Evolutionary conservation across 2,797 vertebrate genomes (phyloP).

Genomic region (Balearica regulorum): DNA sequence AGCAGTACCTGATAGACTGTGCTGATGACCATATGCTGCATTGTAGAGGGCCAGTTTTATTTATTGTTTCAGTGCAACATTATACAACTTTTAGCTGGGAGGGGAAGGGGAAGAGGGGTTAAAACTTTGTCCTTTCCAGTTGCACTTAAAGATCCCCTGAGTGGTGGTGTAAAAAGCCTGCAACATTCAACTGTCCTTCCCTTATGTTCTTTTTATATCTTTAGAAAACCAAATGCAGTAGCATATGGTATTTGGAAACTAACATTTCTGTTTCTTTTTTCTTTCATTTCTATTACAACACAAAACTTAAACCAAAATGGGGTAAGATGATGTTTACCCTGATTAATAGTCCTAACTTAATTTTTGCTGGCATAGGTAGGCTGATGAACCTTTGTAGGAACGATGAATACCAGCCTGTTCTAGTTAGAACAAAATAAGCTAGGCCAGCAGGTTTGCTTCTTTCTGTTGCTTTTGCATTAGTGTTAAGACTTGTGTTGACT

Average conservation of each 20-base stretch:
- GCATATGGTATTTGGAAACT: not conserved
- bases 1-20: not conserved
- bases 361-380: slow-evolving; percentile 1
- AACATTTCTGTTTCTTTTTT: not conserved
- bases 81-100: not conserved
- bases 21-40: not conserved
- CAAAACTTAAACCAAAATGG: not conserved
- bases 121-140: not conserved
- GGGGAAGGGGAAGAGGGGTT: not conserved
- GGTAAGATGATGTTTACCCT: not conserved
- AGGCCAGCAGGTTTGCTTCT: slow-evolving; percentile 31
- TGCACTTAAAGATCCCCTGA: not conserved
- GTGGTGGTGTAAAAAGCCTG: not conserved
- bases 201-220: not conserved
- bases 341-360: not conserved
- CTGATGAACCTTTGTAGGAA: not conserved
- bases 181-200: not conserved
- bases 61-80: not conserved
- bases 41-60: not conserved
- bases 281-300: not conserved
- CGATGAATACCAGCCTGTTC: not conserved
- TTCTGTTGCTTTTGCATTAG: not conserved
- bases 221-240: not conserved
- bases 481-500: slow-evolving; percentile 20
- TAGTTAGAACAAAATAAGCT: slow-evolving; percentile 32